Conservation (phyloP, 2,797 vertebrate genomes). For the Scyliorhinus canicula region DNA sequence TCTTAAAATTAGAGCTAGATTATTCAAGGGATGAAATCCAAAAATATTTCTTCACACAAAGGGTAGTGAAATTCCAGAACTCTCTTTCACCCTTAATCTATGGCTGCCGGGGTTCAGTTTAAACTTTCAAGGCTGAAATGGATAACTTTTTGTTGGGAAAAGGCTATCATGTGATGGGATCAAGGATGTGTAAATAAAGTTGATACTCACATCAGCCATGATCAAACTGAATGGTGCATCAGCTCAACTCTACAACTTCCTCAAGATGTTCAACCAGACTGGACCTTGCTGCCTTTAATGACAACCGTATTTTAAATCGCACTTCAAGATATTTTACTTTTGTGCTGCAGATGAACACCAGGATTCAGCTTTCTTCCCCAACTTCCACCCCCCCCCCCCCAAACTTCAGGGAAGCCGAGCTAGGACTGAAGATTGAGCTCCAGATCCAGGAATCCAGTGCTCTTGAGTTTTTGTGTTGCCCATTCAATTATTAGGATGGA, state of each 20-base stretch:
- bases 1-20: not conserved
- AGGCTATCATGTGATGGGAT: not conserved
- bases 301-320: not conserved
- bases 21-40: not conserved
- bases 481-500: not conserved
- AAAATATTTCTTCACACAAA: too few relatives aligned
- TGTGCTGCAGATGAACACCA: not conserved
- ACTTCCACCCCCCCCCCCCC: too few relatives aligned
- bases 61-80: not conserved
- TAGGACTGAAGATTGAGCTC: not conserved
- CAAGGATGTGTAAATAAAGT: not conserved
- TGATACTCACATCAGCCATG: not conserved
- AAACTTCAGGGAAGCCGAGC: not conserved
- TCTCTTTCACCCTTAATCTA: not conserved
- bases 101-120: not conserved
- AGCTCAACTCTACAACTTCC: not conserved
- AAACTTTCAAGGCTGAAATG: not conserved
- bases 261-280: too few relatives aligned
- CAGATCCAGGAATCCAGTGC: not conserved
- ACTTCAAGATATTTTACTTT: not conserved
- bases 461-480: not conserved
- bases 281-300: not conserved
- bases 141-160: not conserved
- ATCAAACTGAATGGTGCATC: not conserved
- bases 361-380: not conserved